Base-by-base conservation (phyloP, 1,140 invertebrate species). In the Cydia strobilella region DNA sequence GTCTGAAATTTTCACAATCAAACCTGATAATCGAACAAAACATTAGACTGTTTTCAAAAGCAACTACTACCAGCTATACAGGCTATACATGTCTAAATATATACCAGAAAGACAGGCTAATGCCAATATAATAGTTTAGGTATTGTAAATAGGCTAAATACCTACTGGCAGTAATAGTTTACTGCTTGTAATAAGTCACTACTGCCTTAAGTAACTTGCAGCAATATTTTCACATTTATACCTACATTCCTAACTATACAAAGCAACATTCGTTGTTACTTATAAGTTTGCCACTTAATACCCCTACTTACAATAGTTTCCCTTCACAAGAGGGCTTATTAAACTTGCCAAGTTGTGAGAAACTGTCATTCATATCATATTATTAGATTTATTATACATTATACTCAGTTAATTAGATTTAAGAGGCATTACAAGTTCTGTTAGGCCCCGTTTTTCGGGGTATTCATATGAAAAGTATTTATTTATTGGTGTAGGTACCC, bases 311-410 rank as follows among this genome's bases (percentile, higher is more conserved):
- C 54, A 59, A 2, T 23, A 59, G 54, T 23, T 59, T 59, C 54
- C 54, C 54, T 59, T 59, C 63, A 35, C 63, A 2, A 63, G 27
- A 65, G 63, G 12, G 63, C 23, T 35, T 65, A 65, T 65, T 65
- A 65, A 65, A 65, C 63, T 65, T n/a, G 18, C 25, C n/a, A 65
- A 65, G 25, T 65, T 65, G 12, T 35, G 23, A 15, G 12, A 35
- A 65, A 65, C 23, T 35, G 63, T 35, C 25, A 65, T 65, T 65
- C 18, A 65, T 65, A 12, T 65, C 63, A 35, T 35, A 35, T 65
- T 65, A 65, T 27, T 65, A 35, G 63, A 65, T 35, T 65, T 31
- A 65, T 65, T 65, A 65, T 10, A 65, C 25, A 31, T 59, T 59
- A 59, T 12, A 23, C 20, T 23, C 54, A n/a, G 54, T 59, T 23